Evolutionary conservation across 2,113 vertebrate genomes (phyloP).

Genomic region (Scalopus aquaticus): DNA sequence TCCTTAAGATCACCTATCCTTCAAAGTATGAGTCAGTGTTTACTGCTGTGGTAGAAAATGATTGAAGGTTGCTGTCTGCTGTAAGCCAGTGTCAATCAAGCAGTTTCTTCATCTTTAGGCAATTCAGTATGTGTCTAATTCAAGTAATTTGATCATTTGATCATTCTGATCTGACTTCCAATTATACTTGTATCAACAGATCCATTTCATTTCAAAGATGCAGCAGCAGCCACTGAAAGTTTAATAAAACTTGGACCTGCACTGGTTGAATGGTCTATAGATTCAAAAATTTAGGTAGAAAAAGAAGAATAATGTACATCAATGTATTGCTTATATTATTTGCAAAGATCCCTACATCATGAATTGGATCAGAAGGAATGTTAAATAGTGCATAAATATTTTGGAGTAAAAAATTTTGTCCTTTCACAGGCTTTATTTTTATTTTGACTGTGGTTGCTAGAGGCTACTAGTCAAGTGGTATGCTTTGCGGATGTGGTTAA

Average conservation of each 20-base stretch:
- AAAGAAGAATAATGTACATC: not conserved
- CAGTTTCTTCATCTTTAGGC: conserved; percentile 24
- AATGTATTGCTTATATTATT: not conserved
- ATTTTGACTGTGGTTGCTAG: not conserved
- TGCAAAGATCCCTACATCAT: conserved; percentile 2
- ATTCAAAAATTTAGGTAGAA: conserved; percentile 1
- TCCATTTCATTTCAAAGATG: conserved; percentile 68
- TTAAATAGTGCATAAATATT: conserved; percentile 38
- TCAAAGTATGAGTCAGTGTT: not conserved
- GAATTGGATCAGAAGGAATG: not conserved
- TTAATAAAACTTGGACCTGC: not conserved
- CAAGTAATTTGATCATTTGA: conserved; percentile 74
- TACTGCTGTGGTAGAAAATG: not conserved
- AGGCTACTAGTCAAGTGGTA: not conserved
- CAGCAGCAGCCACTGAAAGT: not conserved
- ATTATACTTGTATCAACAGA: conserved; percentile 76
- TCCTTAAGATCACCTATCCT: not conserved
- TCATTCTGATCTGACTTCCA: conserved; percentile 72
- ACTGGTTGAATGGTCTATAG: not conserved
- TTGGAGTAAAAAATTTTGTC: not conserved
- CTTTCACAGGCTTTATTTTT: not conserved
- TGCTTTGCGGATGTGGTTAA: not conserved
- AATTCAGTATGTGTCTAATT: conserved; percentile 60
- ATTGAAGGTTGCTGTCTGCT: not conserved
- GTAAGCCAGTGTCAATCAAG: not conserved